Evolutionary conservation across 2,888 invertebrate species (phyloP), one percentile per base, ranked within the genome.

Genomic region (Hirtodrosophila histrioides): DNA sequence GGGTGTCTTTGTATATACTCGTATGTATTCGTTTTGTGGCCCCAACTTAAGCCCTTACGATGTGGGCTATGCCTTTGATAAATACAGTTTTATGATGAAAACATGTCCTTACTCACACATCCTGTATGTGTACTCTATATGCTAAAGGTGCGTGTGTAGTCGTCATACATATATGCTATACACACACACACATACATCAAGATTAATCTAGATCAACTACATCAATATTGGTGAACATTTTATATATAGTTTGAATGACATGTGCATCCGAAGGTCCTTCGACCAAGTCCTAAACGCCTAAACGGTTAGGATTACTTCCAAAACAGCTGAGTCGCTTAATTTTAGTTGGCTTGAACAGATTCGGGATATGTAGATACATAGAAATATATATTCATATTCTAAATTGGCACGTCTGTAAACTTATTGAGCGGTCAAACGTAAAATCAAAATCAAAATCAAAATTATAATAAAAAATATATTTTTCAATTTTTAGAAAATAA

Each of bases 181-280:
- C 43, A 17, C 31, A 31, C 35, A 10, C 31, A 31, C 37, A 50
- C 48, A 37, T 62, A 50, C 33, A 29, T 12, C 66, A 48, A 49
- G 62, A 67, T 74, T 77, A 82, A 86, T 54, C 78, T 88, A n/a
- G n/a, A 87, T 83, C 50, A 72, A 76, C 77, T 88, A 88, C 77
- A 70, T 77, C 65, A 71, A 75, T 89, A 78, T 81, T 66, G 60
- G 75, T 75, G 57, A 82, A 80, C 82, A 78, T 72, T 62, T 50
- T 41, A 56, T 67, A 44, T 41, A 56, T 67, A 44, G 53, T 69
- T 46, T 6, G 29, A 36, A 41, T 31, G 40, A 57, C 41, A 39
- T 41, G 33, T 54, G 44, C 54, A 54, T 61, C 33, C 54, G 23
- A 63, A 60, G 66, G 51, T 60, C 74, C 55, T 67, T 48, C 54